A percentile compares a stretch with the other conserved stretches of the same genome.
Evolutionary conservation across 1,140 invertebrate genomes (phyloP).

Genomic region (Drosophila serrata): DNA sequence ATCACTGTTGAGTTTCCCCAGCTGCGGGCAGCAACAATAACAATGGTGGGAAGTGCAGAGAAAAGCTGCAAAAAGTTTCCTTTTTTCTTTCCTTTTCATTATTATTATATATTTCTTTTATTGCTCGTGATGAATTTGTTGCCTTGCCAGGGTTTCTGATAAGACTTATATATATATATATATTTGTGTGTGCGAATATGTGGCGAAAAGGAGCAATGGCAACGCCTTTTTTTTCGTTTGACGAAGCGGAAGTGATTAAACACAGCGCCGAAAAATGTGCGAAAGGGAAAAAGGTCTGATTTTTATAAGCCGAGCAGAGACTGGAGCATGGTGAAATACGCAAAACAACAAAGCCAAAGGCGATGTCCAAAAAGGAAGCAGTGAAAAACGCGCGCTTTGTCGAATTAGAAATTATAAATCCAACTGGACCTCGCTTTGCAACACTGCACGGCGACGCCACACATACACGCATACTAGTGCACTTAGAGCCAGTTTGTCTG

Average conservation of each 20-base stretch:
- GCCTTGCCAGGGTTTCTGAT: slow-evolving; percentile 46
- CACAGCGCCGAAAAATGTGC: slow-evolving; percentile 34
- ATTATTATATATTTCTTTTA: not conserved
- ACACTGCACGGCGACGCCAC: slow-evolving; percentile 55
- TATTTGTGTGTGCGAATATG: not conserved
- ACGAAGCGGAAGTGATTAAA: slow-evolving; percentile 69
- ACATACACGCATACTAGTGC: slow-evolving; percentile 34
- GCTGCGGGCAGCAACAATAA: slow-evolving; percentile 24
- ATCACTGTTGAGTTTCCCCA: slow-evolving; percentile 72
- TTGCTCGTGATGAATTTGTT: slow-evolving; percentile 29
- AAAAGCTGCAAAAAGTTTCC: slow-evolving; percentile 46
- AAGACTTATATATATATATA: slow-evolving; percentile 17
- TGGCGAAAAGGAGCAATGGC: slow-evolving; percentile 14
- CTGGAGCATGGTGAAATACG: not conserved
- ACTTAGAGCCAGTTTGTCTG: slow-evolving; percentile 56
- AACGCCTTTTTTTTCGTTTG: slow-evolving; percentile 57
- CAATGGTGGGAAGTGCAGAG: slow-evolving; percentile 10
- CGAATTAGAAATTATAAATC: slow-evolving; percentile 76
- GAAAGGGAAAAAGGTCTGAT: slow-evolving; percentile 42
- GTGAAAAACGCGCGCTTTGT: slow-evolving; percentile 53
- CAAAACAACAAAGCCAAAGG: slow-evolving; percentile 22
- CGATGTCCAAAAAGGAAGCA: not conserved
- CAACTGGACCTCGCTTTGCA: slow-evolving; percentile 60
- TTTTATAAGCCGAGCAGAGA: slow-evolving; percentile 13
- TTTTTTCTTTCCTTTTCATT: not conserved